Evolutionary conservation across 2,888 invertebrate species (phyloP), one percentile per base, ranked within the genome.

Genomic region (Sthenelais limicola): DNA sequence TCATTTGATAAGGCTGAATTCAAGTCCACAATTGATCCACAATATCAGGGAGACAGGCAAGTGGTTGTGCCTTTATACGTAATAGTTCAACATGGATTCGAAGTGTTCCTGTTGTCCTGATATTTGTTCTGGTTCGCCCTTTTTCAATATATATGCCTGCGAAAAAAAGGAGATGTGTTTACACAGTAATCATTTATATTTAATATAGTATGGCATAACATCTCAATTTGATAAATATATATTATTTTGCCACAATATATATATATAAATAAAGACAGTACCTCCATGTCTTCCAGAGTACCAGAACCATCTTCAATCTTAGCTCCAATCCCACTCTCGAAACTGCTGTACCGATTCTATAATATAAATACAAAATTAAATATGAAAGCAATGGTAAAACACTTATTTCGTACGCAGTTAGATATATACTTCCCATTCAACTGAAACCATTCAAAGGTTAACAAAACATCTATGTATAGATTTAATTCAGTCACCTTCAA

Each of bases 321-420:
- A 30, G 90, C 88, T 18, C 92, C 92, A 80, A 91, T 89, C 21
- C 91, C 92, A 79, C 89, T 89, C 77, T 89, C 86, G 85, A 90
- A 92, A 24, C 90, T 88, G 0, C 88, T 84, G 84, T 92, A 92
- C 24, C 91, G 88, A 87, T 91, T 91, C 92, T 92, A 88, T 0
- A 79, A 76, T n/a, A 43, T n/a, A n/a, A n/a, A n/a, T n/a, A n/a
- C n/a, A n/a, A n/a, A n/a, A n/a, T n/a, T n/a, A n/a, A n/a, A n/a
- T n/a, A n/a, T n/a, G n/a, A 67, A n/a, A n/a, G n/a, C n/a, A n/a
- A n/a, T n/a, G n/a, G n/a, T n/a, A n/a, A n/a, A n/a, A n/a, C n/a
- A n/a, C n/a, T n/a, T n/a, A n/a, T n/a, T n/a, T n/a, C n/a, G n/a
- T n/a, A n/a, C n/a, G n/a, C n/a, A n/a, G n/a, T n/a, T n/a, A n/a